Percentiles rank a stretch among this genome's conserved stretches.
Conservation (phyloP, 2,888 invertebrate genomes). For the Aromia moschata region DNA sequence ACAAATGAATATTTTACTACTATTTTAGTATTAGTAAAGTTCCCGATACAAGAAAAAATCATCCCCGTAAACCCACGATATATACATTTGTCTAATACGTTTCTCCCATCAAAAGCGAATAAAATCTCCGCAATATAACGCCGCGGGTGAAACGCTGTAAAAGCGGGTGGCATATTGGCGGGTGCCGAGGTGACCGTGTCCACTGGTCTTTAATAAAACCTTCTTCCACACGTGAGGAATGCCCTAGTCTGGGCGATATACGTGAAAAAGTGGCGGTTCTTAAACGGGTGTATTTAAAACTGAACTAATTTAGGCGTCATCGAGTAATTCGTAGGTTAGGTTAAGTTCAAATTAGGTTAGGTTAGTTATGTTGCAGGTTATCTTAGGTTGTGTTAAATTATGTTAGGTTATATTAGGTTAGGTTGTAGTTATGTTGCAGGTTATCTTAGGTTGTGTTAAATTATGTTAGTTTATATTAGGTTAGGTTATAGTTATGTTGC, state of each 20-base stretch:
- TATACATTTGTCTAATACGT: constrained; percentile 60
- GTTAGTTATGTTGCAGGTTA: too few relatives aligned
- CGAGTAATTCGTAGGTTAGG: too few relatives aligned
- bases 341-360: too few relatives aligned
- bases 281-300: too few relatives aligned
- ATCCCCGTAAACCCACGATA: constrained; percentile 56
- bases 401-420: too few relatives aligned
- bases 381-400: too few relatives aligned
- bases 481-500: too few relatives aligned
- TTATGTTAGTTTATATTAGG: too few relatives aligned
- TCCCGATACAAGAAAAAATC: constrained; percentile 60
- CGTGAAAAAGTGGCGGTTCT: neutral
- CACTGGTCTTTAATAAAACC: constrained; percentile 39
- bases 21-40: constrained; percentile 56
- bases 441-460: too few relatives aligned
- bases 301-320: too few relatives aligned
- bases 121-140: constrained; percentile 51
- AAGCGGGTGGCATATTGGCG: constrained; percentile 37
- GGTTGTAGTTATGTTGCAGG: too few relatives aligned
- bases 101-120: constrained; percentile 57
- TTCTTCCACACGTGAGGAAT: constrained; percentile 17
- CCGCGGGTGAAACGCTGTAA: constrained; percentile 44
- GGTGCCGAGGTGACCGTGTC: constrained; percentile 33
- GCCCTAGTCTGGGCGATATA: constrained; percentile 26
- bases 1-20: constrained; percentile 54